phyloP scores from a whole-genome alignment of 2,797 vertebrate species.

The Helicolenus hilgendorfi region DNA sequence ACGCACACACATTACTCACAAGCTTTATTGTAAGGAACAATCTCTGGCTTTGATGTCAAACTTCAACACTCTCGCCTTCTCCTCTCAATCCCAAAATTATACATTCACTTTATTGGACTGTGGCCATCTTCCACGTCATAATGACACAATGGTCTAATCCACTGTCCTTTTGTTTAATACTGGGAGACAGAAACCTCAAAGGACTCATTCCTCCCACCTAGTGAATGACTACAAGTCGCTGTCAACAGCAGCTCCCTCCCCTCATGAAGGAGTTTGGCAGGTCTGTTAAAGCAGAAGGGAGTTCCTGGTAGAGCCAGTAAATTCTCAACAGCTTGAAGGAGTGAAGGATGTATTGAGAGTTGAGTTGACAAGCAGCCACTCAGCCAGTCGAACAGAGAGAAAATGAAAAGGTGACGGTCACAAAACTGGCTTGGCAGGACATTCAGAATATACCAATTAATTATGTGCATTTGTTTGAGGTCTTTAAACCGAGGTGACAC shows the following conservation, averaged over 20 bases:
- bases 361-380: background rate
- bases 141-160: background rate
- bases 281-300: conserved; percentile 29
- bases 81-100: background rate
- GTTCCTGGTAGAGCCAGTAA: conserved; percentile 27
- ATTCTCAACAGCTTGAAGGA: background rate
- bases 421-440: conserved; percentile 8
- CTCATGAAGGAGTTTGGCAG: conserved; percentile 24
- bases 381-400: background rate
- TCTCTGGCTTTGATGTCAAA: background rate
- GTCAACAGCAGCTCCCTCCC: conserved; percentile 1
- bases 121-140: background rate
- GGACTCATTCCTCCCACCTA: conserved; percentile 28
- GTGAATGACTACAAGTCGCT: conserved; percentile 26
- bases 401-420: background rate
- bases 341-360: background rate
- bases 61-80: background rate
- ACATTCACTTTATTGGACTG: background rate
- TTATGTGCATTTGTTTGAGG: background rate
- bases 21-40: background rate
- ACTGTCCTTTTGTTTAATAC: conserved; percentile 29
- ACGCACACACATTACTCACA: background rate
- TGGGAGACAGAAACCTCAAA: conserved; percentile 6
- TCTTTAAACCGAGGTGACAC: background rate
- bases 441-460: background rate